These are phyloP conservation scores for Ellobius talpinus DNA, from an alignment of 2,113 vertebrate species.

Conservation along the genomic window DNA sequence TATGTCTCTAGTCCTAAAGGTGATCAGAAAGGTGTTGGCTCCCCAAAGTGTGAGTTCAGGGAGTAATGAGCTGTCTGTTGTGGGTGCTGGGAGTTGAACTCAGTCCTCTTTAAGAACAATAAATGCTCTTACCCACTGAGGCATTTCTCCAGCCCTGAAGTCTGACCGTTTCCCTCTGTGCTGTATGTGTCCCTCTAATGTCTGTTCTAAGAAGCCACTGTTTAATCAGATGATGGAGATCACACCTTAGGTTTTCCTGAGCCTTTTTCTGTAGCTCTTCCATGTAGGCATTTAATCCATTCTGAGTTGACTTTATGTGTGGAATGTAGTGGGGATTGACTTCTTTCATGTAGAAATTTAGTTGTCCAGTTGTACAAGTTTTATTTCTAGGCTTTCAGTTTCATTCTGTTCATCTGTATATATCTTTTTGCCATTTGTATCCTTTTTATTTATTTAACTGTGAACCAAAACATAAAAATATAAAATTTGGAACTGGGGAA, in stretches of 20 bases:
- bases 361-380: constrained; percentile 19
- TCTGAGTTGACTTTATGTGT: constrained; percentile 33
- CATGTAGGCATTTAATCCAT: constrained; percentile 33
- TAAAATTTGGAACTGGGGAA: neutral
- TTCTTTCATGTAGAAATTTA: constrained; percentile 44
- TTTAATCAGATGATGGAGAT: constrained; percentile 7
- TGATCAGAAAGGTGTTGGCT: neutral
- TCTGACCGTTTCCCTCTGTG: neutral
- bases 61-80: neutral
- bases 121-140: neutral
- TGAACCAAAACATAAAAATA: neutral
- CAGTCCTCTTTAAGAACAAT: neutral
- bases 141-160: neutral
- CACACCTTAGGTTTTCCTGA: neutral
- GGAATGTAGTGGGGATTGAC: neutral
- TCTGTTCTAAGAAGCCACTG: constrained; percentile 33
- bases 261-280: constrained; percentile 5
- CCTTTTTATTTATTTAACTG: constrained; percentile 45
- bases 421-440: neutral
- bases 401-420: neutral
- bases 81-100: neutral
- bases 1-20: neutral
- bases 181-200: constrained; percentile 13
- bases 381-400: constrained; percentile 51
- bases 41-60: neutral